Evolutionary conservation across 2,113 vertebrate genomes (phyloP).

Genomic region (Garra rufa): DNA sequence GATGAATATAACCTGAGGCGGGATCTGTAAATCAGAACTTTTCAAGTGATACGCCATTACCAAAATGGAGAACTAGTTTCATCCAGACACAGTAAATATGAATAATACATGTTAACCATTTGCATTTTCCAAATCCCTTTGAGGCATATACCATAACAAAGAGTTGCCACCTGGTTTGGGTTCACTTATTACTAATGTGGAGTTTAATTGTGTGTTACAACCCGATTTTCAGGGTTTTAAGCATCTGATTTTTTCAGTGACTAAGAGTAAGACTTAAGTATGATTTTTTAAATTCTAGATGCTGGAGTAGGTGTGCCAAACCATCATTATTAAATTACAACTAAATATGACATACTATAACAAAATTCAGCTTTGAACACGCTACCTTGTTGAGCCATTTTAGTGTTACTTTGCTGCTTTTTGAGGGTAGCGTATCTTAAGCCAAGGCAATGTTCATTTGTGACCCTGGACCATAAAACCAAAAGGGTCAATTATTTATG

Average conservation of each 20-base stretch:
- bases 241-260: background rate
- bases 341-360: too few species aligned
- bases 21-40: background rate
- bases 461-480: too few species aligned
- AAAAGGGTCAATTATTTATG: too few species aligned
- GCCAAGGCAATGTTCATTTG: background rate
- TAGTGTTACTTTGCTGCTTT: background rate
- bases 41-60: background rate
- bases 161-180: background rate
- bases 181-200: background rate
- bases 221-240: background rate
- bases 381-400: background rate
- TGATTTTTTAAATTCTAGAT: too few species aligned
- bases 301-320: too few species aligned
- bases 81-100: background rate
- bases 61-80: background rate
- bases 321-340: too few species aligned
- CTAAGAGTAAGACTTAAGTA: background rate
- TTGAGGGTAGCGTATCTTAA: background rate
- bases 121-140: slow-evolving; percentile 2
- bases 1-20: background rate
- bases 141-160: slow-evolving; percentile 2
- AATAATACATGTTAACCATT: background rate
- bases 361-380: background rate
- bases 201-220: background rate